These are phyloP conservation scores for Vicugna pacos DNA, from an alignment of 2,113 vertebrate species.

Conservation along the genomic window DNA sequence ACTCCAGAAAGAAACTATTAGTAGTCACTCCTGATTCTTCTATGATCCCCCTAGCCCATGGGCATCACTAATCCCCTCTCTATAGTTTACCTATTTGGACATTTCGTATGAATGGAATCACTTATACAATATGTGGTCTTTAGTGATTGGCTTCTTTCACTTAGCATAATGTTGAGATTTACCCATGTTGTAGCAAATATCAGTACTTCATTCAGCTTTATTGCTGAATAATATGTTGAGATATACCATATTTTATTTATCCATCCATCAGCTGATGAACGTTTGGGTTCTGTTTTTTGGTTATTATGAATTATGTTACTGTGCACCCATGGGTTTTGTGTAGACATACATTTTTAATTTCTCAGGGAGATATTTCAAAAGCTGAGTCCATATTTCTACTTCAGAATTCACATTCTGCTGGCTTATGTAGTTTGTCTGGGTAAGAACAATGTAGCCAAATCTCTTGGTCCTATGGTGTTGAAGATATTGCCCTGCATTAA, in stretches of 20 bases:
- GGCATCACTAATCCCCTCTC: not conserved
- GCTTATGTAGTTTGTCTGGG: conserved; percentile 28
- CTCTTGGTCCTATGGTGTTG: not conserved
- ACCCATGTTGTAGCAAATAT: not conserved
- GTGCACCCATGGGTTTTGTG: conserved; percentile 1
- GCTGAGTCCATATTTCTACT: not conserved
- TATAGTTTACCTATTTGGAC: not conserved
- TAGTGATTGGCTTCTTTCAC: conserved; percentile 21
- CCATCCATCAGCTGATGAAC: not conserved
- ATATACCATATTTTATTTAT: conserved; percentile 24
- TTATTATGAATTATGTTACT: conserved; percentile 29
- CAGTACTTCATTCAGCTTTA: conserved; percentile 3
- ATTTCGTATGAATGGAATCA: conserved; percentile 33
- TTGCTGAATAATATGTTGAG: not conserved
- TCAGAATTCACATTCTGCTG: conserved; percentile 26
- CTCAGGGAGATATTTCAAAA: conserved; percentile 34
- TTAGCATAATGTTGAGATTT: conserved; percentile 30
- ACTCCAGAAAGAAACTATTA: not conserved
- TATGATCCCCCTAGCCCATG: not conserved
- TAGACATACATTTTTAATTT: conserved; percentile 9
- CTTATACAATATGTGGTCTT: not conserved
- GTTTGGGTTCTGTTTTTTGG: not conserved
- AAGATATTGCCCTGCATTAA: not conserved
- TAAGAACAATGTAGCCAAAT: not conserved
- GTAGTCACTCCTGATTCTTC: not conserved